Conservation (phyloP, 2,888 invertebrate species). For the Prosopocoilus inquinatus region DNA sequence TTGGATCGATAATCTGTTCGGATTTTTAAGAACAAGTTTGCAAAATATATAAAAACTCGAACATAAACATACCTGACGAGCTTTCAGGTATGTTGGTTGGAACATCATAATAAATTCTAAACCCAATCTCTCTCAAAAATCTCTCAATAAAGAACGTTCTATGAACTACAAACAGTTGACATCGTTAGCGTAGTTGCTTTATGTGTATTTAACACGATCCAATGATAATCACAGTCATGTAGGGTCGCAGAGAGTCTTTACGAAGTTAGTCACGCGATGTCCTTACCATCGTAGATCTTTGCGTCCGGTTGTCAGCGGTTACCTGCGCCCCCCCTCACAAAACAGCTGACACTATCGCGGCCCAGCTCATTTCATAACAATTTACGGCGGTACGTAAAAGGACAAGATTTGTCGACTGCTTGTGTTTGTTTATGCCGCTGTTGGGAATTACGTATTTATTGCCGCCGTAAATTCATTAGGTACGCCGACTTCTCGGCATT, state of each 20-base stretch:
- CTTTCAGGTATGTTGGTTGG: too few relatives aligned
- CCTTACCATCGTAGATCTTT: conserved; percentile 36
- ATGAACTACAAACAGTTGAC: conserved; percentile 36
- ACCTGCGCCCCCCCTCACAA: conserved; percentile 22
- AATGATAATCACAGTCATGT: conserved; percentile 34
- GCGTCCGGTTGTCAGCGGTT: conserved; percentile 39
- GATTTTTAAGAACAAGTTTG: too few relatives aligned
- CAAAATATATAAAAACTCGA: too few relatives aligned
- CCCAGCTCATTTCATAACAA: conserved; percentile 5
- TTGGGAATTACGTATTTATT: neutral
- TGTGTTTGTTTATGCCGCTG: neutral
- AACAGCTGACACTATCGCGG: conserved; percentile 6
- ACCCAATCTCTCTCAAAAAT: conserved; percentile 25
- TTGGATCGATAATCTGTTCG: too few relatives aligned
- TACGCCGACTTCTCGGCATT: neutral
- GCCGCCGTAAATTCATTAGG: conserved; percentile 1
- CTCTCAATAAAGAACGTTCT: conserved; percentile 34
- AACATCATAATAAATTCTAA: too few relatives aligned
- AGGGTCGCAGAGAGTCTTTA: conserved; percentile 25
- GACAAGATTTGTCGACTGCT: neutral
- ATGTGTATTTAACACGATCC: conserved; percentile 36
- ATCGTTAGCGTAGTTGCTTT: conserved; percentile 30
- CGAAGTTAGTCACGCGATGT: conserved; percentile 38
- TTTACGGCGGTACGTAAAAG: neutral
- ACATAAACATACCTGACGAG: too few relatives aligned